phyloP scores from a whole-genome alignment of 2,888 invertebrate species.

The Xylophagus ater region DNA sequence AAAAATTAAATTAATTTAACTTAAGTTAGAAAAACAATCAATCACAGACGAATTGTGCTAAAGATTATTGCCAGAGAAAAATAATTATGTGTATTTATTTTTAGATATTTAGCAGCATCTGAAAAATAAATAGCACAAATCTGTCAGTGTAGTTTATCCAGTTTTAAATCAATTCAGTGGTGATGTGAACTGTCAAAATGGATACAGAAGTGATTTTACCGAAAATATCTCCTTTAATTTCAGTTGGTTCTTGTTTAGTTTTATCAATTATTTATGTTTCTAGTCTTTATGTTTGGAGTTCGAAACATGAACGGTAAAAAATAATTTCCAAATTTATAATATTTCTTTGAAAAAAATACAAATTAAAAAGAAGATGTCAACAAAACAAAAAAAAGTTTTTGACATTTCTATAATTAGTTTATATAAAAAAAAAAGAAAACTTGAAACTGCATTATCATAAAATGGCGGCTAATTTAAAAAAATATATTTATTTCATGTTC shows the following conservation, averaged over 20 bases:
- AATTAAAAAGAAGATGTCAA: no score
- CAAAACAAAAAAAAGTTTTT: no score
- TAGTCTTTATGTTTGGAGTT: slow-evolving; percentile 80
- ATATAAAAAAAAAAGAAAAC: no score
- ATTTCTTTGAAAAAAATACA: not conserved
- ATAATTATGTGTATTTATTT: no score
- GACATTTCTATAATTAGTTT: not conserved
- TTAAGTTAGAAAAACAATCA: no score
- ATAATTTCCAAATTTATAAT: slow-evolving; percentile 4
- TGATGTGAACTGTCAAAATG: slow-evolving; percentile 8
- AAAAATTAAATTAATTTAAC: no score
- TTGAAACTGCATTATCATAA: slow-evolving; percentile 4
- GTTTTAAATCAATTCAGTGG: no score
- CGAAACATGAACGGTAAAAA: slow-evolving; percentile 58
- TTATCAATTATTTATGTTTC: slow-evolving; percentile 72
- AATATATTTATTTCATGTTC: slow-evolving; percentile 22
- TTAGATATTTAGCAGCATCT: no score
- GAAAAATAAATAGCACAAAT: no score
- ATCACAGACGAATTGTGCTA: no score
- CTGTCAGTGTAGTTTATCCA: no score
- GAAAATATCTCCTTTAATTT: slow-evolving; percentile 43
- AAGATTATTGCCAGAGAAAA: no score
- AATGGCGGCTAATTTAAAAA: not conserved
- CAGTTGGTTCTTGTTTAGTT: slow-evolving; percentile 61
- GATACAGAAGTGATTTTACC: slow-evolving; percentile 7